phyloP scores from a whole-genome alignment of 2,888 invertebrate genomes.

The Anodontia alba region DNA sequence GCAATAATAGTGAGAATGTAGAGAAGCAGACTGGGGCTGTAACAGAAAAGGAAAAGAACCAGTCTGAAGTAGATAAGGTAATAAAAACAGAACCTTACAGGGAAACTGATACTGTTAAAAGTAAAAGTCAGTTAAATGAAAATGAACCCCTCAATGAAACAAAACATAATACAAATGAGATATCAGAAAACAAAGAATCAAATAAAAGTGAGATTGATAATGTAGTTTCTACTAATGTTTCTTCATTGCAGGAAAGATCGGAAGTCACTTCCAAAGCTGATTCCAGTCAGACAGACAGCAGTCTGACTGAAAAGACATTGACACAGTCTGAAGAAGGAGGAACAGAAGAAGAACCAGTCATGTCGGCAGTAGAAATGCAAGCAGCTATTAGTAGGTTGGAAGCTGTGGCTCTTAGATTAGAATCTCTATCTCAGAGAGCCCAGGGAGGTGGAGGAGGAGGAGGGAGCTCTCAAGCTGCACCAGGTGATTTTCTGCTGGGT shows the following conservation, averaged over 20 bases:
- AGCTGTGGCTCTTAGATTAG: slow-evolving; percentile 90
- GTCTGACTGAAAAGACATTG: background rate
- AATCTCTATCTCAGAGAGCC: slow-evolving; percentile 59
- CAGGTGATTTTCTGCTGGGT: background rate
- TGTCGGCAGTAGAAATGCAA: slow-evolving; percentile 87
- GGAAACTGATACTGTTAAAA: background rate
- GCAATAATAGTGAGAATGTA: too few species aligned
- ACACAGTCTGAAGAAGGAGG: background rate
- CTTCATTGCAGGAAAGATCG: background rate
- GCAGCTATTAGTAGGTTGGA: slow-evolving; percentile 91
- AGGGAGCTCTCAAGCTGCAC: background rate
- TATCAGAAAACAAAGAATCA: too few species aligned
- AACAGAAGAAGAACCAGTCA: slow-evolving; percentile 48
- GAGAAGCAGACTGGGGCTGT: too few species aligned
- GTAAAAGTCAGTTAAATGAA: background rate
- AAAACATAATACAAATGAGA: too few species aligned
- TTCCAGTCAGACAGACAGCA: background rate
- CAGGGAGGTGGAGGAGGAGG: slow-evolving; percentile 22
- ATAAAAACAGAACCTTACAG: background rate
- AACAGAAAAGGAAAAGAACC: background rate
- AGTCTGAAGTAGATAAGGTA: background rate
- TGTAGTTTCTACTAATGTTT: background rate
- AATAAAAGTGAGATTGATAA: too few species aligned
- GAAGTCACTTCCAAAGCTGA: background rate
- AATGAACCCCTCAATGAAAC: background rate